phyloP scores from a whole-genome alignment of 1,140 invertebrate genomes.

The Drosophila grimshawi region DNA sequence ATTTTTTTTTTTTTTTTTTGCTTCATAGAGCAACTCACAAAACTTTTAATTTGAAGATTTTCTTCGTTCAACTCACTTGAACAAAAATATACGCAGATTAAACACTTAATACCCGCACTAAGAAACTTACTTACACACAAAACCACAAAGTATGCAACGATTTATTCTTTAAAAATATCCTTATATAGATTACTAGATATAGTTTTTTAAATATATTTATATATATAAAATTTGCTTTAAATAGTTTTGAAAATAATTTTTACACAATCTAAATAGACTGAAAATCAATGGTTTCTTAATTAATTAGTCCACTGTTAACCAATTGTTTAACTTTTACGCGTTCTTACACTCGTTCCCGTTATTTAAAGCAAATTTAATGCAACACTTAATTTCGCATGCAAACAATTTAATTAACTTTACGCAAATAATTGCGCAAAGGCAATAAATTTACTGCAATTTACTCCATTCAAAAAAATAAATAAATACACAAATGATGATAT shows the following conservation, averaged over 20 bases:
- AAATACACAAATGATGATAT: slow-evolving; percentile 54
- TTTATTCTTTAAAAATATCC: slow-evolving; percentile 18
- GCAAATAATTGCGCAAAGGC: slow-evolving; percentile 41
- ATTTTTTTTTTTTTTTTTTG: slow-evolving; percentile 18
- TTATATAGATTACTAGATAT: neutral
- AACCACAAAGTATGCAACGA: slow-evolving; percentile 30
- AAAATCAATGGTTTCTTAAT: neutral
- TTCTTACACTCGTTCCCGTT: neutral
- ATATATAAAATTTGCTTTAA: slow-evolving; percentile 45
- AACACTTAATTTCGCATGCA: slow-evolving; percentile 66
- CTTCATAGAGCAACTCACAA: slow-evolving; percentile 29
- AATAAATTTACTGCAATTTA: slow-evolving; percentile 32
- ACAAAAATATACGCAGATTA: slow-evolving; percentile 38
- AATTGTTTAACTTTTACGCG: slow-evolving; percentile 10
- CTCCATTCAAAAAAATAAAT: slow-evolving; percentile 43
- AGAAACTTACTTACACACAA: slow-evolving; percentile 27
- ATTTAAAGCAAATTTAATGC: slow-evolving; percentile 68
- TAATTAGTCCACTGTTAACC: slow-evolving; percentile 5
- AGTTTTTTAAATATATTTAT: neutral
- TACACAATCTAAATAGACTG: too few species aligned
- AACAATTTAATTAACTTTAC: slow-evolving; percentile 72
- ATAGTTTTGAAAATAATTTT: neutral
- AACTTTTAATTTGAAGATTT: slow-evolving; percentile 9
- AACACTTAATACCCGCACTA: slow-evolving; percentile 38
- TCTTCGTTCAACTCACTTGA: slow-evolving; percentile 22